Percentiles rank a stretch among this genome's conserved stretches.
These are phyloP conservation scores for Xiphophorus maculatus DNA, from an alignment of 2,113 vertebrate species.

Conservation along the genomic window DNA sequence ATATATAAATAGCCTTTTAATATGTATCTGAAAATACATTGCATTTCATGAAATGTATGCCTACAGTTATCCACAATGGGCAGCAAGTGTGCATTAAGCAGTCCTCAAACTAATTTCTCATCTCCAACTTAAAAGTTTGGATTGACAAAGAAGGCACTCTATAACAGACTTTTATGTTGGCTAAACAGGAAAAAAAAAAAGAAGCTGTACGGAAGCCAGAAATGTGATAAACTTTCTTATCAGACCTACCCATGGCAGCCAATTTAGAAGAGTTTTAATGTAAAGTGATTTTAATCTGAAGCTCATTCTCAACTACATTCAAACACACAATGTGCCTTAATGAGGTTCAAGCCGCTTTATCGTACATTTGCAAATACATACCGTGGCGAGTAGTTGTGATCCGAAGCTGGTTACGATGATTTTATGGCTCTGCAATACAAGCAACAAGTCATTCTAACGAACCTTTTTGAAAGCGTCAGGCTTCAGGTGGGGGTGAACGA, in stretches of 20 bases:
- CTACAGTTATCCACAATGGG: conserved; percentile 2
- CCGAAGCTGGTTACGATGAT: conserved; percentile 6
- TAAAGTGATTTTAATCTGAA: conserved; percentile 35
- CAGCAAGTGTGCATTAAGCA: neutral
- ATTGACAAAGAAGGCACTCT: conserved; percentile 8
- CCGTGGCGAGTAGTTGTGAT: conserved; percentile 34
- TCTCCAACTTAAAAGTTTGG: conserved; percentile 21
- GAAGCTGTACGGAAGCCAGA: conserved; percentile 13
- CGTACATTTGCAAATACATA: conserved; percentile 19
- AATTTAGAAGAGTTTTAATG: conserved; percentile 28
- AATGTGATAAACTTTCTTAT: conserved; percentile 22
- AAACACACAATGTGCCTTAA: conserved; percentile 45
- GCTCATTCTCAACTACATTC: conserved; percentile 36
- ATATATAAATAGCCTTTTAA: neutral
- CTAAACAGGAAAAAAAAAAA: neutral
- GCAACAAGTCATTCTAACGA: conserved; percentile 10
- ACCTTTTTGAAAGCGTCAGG: conserved; percentile 8
- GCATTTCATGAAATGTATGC: neutral
- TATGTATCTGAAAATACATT: neutral
- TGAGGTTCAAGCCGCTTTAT: conserved; percentile 41
- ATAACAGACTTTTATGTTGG: conserved; percentile 34
- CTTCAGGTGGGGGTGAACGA: conserved; percentile 30
- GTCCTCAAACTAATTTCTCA: conserved; percentile 11
- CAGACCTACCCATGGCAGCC: conserved; percentile 4
- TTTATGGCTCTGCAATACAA: conserved; percentile 13